A percentile compares a stretch with the other conserved stretches of the same genome.
Evolutionary conservation across 2,113 vertebrate genomes (phyloP).

Genomic region (Thamnaconus septentrionalis): DNA sequence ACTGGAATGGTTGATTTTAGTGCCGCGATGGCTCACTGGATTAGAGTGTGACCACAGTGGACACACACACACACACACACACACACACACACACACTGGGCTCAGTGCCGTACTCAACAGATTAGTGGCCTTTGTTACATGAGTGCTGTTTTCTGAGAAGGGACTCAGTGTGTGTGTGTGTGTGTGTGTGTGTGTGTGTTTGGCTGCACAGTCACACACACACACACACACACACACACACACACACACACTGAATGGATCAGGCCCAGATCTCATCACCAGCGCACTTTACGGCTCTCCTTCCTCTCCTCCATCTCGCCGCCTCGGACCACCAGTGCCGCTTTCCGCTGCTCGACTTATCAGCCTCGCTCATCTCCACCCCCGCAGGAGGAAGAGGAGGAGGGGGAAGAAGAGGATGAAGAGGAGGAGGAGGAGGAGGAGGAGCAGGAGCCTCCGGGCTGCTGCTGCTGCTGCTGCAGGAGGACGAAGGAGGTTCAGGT

Average conservation of each 20-base stretch:
- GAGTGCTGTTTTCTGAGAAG: conserved; percentile 60
- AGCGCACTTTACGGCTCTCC: conserved; percentile 26
- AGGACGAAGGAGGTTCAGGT: too few relatives aligned
- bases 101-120: conserved; percentile 63
- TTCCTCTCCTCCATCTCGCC: conserved; percentile 36
- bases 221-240: too few relatives aligned
- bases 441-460: too few relatives aligned
- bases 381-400: conserved; percentile 11
- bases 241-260: conserved; percentile 41
- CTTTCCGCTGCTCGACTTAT: conserved; percentile 10
- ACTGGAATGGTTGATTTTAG: conserved; percentile 61
- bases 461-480: too few relatives aligned
- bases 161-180: conserved; percentile 57
- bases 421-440: too few relatives aligned
- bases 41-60: conserved; percentile 57
- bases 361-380: conserved; percentile 34
- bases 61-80: conserved; percentile 6
- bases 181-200: conserved; percentile 34
- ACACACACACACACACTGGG: conserved; percentile 22
- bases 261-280: conserved; percentile 53
- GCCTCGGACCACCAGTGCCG: conserved; percentile 13
- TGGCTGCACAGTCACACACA: conserved; percentile 39
- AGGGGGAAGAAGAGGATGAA: too few relatives aligned
- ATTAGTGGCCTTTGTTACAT: conserved; percentile 66
- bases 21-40: conserved; percentile 60